Percentiles rank a stretch among this genome's conserved stretches.
phyloP scores from a whole-genome alignment of 2,113 vertebrate genomes.

The Tylochromis polylepis region DNA sequence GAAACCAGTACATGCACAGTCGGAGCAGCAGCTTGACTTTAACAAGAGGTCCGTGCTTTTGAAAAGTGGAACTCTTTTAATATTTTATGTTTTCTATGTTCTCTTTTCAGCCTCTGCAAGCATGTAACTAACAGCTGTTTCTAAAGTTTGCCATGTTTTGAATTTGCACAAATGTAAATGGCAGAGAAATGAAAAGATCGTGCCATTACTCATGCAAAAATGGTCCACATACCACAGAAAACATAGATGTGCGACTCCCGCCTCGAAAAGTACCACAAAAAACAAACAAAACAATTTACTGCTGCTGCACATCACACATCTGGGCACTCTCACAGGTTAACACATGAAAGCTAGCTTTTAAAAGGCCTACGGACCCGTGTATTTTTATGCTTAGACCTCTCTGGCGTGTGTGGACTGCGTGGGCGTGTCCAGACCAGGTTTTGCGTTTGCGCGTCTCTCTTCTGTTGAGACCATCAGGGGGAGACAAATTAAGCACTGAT shows the following conservation, averaged over 20 bases:
- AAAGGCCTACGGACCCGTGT: neutral
- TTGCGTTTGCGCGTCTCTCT: neutral
- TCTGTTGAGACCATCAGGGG: accelerated
- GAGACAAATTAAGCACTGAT: accelerated
- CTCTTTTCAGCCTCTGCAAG: neutral
- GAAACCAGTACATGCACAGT: neutral
- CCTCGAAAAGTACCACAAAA: neutral
- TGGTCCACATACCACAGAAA: neutral
- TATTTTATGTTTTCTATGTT: neutral
- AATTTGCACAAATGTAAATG: neutral
- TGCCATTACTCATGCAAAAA: neutral
- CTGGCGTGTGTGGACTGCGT: neutral
- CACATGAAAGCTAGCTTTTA: neutral
- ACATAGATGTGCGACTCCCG: accelerated
- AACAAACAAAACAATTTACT: neutral
- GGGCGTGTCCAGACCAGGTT: neutral
- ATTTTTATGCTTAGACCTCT: neutral
- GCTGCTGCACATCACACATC: neutral
- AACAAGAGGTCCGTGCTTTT: accelerated
- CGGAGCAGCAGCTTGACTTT: neutral
- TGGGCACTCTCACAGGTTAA: neutral
- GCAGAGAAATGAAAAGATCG: neutral
- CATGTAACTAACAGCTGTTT: neutral
- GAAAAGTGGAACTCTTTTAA: neutral
- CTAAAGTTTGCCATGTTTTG: neutral